Percentiles rank a stretch among this genome's conserved stretches.
Evolutionary conservation across 2,797 vertebrate species (phyloP).

Genomic region (Myotis daubentonii): DNA sequence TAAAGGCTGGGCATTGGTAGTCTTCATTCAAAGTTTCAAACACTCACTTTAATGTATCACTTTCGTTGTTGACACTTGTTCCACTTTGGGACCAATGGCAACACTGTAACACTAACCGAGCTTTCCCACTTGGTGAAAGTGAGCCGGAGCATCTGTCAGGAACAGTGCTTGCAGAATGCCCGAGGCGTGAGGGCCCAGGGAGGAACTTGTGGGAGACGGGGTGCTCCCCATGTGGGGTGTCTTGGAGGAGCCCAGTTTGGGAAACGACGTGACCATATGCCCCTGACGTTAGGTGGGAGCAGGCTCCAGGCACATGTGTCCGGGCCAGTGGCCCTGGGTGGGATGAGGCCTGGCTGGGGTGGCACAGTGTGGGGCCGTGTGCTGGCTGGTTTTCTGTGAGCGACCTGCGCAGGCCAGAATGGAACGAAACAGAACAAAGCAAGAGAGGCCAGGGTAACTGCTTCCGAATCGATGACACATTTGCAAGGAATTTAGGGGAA

Average conservation of each 20-base stretch:
- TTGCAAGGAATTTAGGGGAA: neutral
- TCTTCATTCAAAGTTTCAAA: slow-evolving; percentile 11
- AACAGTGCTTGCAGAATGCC: neutral
- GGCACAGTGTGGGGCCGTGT: neutral
- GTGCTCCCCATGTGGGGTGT: too few relatives aligned
- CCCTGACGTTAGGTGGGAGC: neutral
- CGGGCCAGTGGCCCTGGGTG: rapidly evolving
- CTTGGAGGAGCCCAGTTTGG: neutral
- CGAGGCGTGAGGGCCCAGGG: neutral
- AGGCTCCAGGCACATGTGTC: too few relatives aligned
- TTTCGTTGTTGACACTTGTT: neutral
- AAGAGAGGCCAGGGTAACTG: neutral
- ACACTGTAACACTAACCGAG: neutral
- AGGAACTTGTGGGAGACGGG: neutral
- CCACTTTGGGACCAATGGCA: neutral
- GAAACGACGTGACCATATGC: neutral
- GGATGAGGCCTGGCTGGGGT: rapidly evolving
- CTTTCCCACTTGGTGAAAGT: neutral
- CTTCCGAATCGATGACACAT: slow-evolving; percentile 10
- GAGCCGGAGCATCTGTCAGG: neutral
- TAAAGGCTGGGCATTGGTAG: neutral
- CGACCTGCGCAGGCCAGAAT: neutral
- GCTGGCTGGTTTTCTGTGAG: neutral
- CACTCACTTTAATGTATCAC: neutral
- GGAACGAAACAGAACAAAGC: neutral